phyloP scores from a whole-genome alignment of 2,888 invertebrate species.

The Pantelozetes paolii region DNA sequence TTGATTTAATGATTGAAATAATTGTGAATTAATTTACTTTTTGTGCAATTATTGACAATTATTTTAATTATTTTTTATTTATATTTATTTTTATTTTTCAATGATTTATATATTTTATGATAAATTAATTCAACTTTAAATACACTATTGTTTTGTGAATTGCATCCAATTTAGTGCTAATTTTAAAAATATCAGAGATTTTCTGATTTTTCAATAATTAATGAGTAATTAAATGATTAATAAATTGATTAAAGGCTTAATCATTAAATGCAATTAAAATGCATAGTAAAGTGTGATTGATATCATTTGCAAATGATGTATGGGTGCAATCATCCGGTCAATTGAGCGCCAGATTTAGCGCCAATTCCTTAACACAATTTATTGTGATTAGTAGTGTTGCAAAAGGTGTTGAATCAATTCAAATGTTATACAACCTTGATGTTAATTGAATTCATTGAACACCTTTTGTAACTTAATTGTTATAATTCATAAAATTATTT shows the following conservation, averaged over 20 bases:
- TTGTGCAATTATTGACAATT: neutral
- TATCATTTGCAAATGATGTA: constrained; percentile 14
- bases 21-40: neutral
- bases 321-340: constrained; percentile 12
- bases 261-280: constrained; percentile 3
- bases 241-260: constrained; percentile 16
- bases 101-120: neutral
- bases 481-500: too few species aligned
- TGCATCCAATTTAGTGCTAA: neutral
- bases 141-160: neutral
- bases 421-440: too few species aligned
- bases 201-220: neutral
- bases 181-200: neutral
- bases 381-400: too few species aligned
- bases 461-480: too few species aligned
- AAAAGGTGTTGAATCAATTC: too few species aligned
- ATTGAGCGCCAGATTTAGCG: neutral
- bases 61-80: neutral
- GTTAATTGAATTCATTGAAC: too few species aligned
- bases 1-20: neutral
- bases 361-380: too few species aligned
- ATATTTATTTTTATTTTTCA: neutral
- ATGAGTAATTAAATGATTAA: neutral
- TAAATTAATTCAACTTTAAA: neutral
- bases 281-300: constrained; percentile 26